Percentiles rank a stretch among this genome's conserved stretches.
Evolutionary conservation across 2,888 invertebrate genomes (phyloP).

Genomic region (Lingula anatina): DNA sequence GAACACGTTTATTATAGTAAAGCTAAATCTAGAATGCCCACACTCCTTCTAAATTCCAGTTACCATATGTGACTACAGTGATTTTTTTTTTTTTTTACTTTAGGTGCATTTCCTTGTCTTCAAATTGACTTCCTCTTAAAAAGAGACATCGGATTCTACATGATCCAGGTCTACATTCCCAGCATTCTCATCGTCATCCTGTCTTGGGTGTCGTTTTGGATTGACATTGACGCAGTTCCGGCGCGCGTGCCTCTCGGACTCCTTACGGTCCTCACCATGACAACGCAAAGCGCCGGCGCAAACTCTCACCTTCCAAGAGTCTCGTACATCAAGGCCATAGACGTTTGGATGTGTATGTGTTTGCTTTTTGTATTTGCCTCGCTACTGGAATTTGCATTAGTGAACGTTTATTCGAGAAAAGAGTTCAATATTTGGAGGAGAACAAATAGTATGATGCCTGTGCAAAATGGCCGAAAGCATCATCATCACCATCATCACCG

Average conservation of each 20-base stretch:
- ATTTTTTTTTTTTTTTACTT: constrained; percentile 9
- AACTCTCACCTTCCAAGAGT: constrained; percentile 15
- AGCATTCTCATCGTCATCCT: constrained; percentile 12
- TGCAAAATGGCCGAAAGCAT: too few species aligned
- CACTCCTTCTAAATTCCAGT: too few species aligned
- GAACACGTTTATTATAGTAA: too few species aligned
- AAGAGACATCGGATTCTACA: constrained; percentile 11
- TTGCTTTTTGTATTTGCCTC: constrained; percentile 19
- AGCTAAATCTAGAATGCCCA: too few species aligned
- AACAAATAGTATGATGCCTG: too few species aligned
- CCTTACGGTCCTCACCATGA: constrained; percentile 15
- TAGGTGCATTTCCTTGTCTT: constrained; percentile 11
- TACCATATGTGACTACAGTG: too few species aligned
- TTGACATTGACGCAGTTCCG: constrained; percentile 13
- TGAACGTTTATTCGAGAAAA: constrained; percentile 9
- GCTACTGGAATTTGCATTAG: constrained; percentile 18
- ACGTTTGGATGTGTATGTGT: constrained; percentile 20
- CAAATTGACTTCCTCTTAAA: constrained; percentile 11
- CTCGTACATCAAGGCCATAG: constrained; percentile 21
- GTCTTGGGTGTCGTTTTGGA: constrained; percentile 16
- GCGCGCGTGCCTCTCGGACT: constrained; percentile 12
- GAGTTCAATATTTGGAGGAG: too few species aligned
- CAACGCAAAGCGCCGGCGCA: constrained; percentile 13
- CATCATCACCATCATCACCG: too few species aligned
- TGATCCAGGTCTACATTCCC: constrained; percentile 13